phyloP scores from a whole-genome alignment of 2,113 vertebrate genomes.

The Lycaon pictus region DNA sequence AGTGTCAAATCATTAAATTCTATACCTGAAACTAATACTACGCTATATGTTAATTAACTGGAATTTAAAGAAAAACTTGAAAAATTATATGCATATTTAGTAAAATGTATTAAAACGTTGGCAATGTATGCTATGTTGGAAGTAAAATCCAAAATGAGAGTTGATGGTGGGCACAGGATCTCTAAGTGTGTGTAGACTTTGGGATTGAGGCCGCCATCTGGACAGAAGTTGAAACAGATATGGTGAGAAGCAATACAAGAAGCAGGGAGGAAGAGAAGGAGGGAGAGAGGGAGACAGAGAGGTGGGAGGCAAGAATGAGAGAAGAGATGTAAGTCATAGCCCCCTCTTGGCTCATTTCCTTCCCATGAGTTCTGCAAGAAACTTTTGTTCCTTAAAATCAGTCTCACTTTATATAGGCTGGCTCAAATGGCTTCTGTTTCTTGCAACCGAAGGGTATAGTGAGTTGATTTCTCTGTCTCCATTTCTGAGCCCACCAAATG shows the following conservation, averaged over 20 bases:
- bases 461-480: constrained; percentile 41
- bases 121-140: background rate
- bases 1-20: background rate
- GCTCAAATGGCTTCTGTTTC: background rate
- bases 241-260: background rate
- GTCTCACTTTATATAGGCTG: background rate
- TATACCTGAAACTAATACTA: background rate
- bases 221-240: background rate
- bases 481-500: background rate
- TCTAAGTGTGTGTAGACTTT: background rate
- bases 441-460: background rate
- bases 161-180: background rate
- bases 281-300: background rate
- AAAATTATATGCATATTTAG: background rate
- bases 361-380: background rate
- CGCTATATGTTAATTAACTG: background rate
- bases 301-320: background rate
- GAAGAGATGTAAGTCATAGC: background rate
- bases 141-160: constrained; percentile 33
- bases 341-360: background rate
- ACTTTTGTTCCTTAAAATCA: background rate
- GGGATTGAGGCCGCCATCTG: background rate
- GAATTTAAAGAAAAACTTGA: background rate
- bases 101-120: constrained; percentile 33
- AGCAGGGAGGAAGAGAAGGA: background rate